These are phyloP conservation scores for Tyrannus savana DNA, from an alignment of 2,113 vertebrate genomes.

Conservation along the genomic window DNA sequence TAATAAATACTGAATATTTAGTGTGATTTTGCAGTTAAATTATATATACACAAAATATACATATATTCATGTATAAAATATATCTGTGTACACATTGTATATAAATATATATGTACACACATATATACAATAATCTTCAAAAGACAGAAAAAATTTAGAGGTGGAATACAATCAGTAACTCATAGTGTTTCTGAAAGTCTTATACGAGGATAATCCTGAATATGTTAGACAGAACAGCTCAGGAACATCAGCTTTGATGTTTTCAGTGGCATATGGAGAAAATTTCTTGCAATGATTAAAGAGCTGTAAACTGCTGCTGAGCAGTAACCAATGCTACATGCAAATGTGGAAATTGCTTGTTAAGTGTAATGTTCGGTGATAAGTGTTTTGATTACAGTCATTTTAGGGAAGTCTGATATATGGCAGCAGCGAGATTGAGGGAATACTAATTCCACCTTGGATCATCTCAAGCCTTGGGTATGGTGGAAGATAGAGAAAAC, in stretches of 20 bases:
- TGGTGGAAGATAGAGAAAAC: not conserved
- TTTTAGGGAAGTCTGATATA: not conserved
- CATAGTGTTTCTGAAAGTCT: not conserved
- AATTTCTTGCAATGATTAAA: not conserved
- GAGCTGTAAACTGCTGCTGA: not conserved
- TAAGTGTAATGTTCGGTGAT: not conserved
- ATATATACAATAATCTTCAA: not conserved
- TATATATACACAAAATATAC: not conserved
- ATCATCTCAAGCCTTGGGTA: not conserved
- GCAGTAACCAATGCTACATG: not conserved
- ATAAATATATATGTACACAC: not conserved
- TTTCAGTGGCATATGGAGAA: not conserved
- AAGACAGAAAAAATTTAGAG: not conserved
- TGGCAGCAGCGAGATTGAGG: not conserved
- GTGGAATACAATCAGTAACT: not conserved
- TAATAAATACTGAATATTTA: not conserved
- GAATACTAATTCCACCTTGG: not conserved
- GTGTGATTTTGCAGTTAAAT: not conserved
- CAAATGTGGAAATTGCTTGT: not conserved
- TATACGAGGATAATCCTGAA: not conserved
- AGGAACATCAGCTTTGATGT: not conserved
- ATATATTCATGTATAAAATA: not conserved
- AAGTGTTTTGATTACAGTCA: not conserved
- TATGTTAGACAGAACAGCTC: not conserved
- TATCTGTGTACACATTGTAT: not conserved